These are phyloP conservation scores for Alexandromys fortis DNA, from an alignment of 2,113 vertebrate genomes.

Conservation along the genomic window DNA sequence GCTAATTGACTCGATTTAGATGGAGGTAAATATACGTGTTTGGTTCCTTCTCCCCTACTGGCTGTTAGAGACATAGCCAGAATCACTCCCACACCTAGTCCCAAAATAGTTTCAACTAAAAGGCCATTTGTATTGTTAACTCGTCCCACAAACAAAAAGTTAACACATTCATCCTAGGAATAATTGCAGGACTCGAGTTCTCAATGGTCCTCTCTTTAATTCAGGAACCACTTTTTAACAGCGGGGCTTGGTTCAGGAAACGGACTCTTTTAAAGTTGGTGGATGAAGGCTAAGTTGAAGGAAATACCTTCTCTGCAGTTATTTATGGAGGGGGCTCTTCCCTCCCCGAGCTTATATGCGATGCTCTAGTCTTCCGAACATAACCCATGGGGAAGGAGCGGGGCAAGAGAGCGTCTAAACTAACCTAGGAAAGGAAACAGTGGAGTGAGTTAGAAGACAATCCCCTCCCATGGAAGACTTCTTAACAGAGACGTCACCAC, in stretches of 20 bases:
- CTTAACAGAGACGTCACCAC: neutral
- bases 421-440: neutral
- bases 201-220: slow-evolving; percentile 58
- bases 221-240: slow-evolving; percentile 45
- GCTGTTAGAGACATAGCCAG: slow-evolving; percentile 37
- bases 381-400: neutral
- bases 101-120: slow-evolving; percentile 64
- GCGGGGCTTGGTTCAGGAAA: neutral
- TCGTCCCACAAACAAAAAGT: slow-evolving; percentile 55
- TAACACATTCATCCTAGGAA: slow-evolving; percentile 43
- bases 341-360: neutral
- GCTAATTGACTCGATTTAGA: slow-evolving; percentile 57
- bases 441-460: neutral
- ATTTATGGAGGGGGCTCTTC: neutral
- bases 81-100: slow-evolving; percentile 48
- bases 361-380: neutral
- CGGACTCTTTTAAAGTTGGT: slow-evolving; percentile 41
- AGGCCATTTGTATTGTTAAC: slow-evolving; percentile 61
- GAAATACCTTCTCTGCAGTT: slow-evolving; percentile 4
- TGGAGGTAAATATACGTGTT: slow-evolving; percentile 53
- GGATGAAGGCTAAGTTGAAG: neutral
- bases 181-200: slow-evolving; percentile 21
- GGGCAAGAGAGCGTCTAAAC: neutral
- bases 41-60: neutral
- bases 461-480: neutral